phyloP scores from a whole-genome alignment of 2,113 vertebrate genomes.

The Esox niger region DNA sequence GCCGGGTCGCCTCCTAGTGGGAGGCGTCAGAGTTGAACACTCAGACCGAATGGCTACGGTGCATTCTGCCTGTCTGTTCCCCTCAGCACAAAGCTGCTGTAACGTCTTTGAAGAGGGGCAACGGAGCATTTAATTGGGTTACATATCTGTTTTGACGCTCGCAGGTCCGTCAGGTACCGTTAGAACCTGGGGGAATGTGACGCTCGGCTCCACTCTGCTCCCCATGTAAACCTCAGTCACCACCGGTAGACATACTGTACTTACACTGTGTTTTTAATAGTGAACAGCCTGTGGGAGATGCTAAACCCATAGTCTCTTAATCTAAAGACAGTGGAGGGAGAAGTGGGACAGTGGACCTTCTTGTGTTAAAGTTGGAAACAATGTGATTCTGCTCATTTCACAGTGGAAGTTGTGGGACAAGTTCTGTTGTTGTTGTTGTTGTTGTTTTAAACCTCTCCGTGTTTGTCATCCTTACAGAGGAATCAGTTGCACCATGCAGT shows the following conservation, averaged over 20 bases:
- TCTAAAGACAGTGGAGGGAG: constrained; percentile 3
- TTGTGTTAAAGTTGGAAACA: constrained; percentile 38
- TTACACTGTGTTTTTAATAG: constrained; percentile 24
- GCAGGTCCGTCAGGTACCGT: constrained; percentile 55
- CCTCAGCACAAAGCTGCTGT: constrained; percentile 66
- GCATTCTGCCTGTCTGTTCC: constrained; percentile 65
- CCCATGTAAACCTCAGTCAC: constrained; percentile 18
- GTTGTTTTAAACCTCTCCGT: not conserved
- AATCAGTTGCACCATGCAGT: constrained; percentile 56
- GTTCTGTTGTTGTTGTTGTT: not conserved
- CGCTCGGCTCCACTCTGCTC: constrained; percentile 10
- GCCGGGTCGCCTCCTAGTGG: constrained; percentile 45
- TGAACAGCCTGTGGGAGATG: not conserved
- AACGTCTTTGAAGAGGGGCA: constrained; percentile 69
- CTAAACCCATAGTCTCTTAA: constrained; percentile 14
- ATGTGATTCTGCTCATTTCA: constrained; percentile 11
- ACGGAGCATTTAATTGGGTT: constrained; percentile 70
- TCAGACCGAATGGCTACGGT: constrained; percentile 19
- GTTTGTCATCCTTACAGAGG: constrained; percentile 29
- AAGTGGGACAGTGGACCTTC: not conserved
- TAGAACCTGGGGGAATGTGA: constrained; percentile 26
- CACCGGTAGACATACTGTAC: constrained; percentile 1
- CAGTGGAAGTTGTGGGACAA: not conserved
- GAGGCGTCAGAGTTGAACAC: constrained; percentile 40
- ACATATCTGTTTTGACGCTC: constrained; percentile 62